Percentiles rank a stretch among this genome's conserved stretches.
These are phyloP conservation scores for Scolopax mira DNA, from an alignment of 2,113 vertebrate genomes.

Conservation along the genomic window DNA sequence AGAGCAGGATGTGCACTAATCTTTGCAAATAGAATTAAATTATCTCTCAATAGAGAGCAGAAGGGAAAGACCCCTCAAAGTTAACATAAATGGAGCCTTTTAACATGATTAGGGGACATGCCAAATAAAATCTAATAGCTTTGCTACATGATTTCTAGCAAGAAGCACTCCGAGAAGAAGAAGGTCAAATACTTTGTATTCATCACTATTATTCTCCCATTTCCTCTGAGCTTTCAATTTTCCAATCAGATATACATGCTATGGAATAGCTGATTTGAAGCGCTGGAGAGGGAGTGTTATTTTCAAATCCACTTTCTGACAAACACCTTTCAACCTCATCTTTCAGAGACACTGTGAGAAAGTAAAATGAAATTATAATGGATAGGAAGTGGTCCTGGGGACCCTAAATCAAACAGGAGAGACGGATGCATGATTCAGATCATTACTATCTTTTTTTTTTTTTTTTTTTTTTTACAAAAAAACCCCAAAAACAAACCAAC, in stretches of 20 bases:
- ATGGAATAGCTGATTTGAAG: conserved; percentile 52
- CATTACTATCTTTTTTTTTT: neutral
- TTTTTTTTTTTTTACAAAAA: no score
- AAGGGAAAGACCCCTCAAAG: conserved; percentile 44
- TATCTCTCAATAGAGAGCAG: conserved; percentile 31
- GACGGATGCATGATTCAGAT: neutral
- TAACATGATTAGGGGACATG: conserved; percentile 47
- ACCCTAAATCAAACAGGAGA: conserved; percentile 21
- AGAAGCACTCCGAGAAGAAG: conserved; percentile 31
- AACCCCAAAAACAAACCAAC: neutral
- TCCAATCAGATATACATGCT: conserved; percentile 11
- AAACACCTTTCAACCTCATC: conserved; percentile 58
- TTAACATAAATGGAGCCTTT: conserved; percentile 51
- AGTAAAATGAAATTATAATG: conserved; percentile 45
- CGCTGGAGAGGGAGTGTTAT: conserved; percentile 39
- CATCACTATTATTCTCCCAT: conserved; percentile 40
- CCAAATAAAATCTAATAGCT: conserved; percentile 64
- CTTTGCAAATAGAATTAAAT: conserved; percentile 55
- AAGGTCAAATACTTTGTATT: conserved; percentile 65
- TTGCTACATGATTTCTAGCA: conserved; percentile 36
- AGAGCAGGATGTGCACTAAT: conserved; percentile 17
- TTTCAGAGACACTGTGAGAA: conserved; percentile 34
- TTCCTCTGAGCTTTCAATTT: conserved; percentile 59
- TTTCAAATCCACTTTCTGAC: conserved; percentile 63
- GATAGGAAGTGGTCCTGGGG: neutral